Evolutionary conservation across 2,888 invertebrate genomes (phyloP), one percentile per base, ranked within the genome.

Genomic region (Acronicta alni): DNA sequence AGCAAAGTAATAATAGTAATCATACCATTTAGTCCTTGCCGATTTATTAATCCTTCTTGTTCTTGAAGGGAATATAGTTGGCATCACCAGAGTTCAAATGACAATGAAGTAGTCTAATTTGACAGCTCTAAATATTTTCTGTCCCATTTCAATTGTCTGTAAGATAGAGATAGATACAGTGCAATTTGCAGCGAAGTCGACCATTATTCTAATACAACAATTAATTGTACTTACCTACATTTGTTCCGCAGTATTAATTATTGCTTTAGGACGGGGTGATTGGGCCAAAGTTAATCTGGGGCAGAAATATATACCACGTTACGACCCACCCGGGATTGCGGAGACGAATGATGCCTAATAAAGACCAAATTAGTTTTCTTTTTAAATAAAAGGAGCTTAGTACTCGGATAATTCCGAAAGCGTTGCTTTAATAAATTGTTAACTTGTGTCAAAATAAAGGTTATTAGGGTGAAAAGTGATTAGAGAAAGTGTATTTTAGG

Each of bases 301-400:
- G 42, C 59, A 55, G 20, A 68, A 79, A 78, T 71, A 69, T 68
- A 67, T 68, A 72, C 72, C 73, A 61, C 76, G 73, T 63, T 69
- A 79, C 64, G 75, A 69, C 66, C 53, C 72, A 39, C 39, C 41
- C 26, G 72, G 72, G 78, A 72, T 58, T 68, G 23, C 38, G 35
- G 62, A 74, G 74, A 77, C 73, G 62, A 73, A 70, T 65, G 65
- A 51, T 51, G 51, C 72, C 49, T 74, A 66, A 73, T 71, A 74
- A 74, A 69, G 73, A 70, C 66, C 68, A 72, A 82, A 83, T 82
- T 84, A 82, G 79, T 78, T 77, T 71, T 70, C 65, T 68, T 76
- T 75, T 79, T 72, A 79, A 70, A 62, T 70, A 63, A 67, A 66
- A 69, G 65, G 49, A 20, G 35, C 39, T 58, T 51, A 17, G 43